Evolutionary conservation across 1,140 invertebrate genomes (phyloP), one percentile per base, ranked within the genome.

Genomic region (Proctacanthus coquilletti): DNA sequence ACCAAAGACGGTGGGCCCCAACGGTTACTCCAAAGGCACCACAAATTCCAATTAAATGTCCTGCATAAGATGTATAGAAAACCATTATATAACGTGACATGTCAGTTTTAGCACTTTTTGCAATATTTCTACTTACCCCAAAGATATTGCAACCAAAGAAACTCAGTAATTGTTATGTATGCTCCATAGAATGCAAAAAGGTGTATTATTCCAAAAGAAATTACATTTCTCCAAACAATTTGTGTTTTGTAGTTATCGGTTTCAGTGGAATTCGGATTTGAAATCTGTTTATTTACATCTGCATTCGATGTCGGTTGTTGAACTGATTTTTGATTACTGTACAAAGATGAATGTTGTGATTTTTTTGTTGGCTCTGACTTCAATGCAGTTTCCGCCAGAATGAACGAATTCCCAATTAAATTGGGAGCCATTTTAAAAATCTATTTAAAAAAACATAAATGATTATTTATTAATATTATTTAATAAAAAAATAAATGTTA

Each of bases 1-100:
- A 67, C 81, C 83, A 91, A 18, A 88, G 65, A 33, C 86, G 68
- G 62, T 91, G 86, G 13, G 77, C 77, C 21, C 86, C 86, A 5
- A 79, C 82, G 6, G 86, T 91, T 30, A 91, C 67, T 29, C 77
- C 78, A 11, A 75, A 44, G 4, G 70, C 76, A 15, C 55, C 52
- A 11, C 61, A 1, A 39, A 53, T 36, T n/a, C 47, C 40, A 41
- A 41, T 39, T 4, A 42, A 3, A 31, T 59, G 55, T 2, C 46
- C 56, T 59, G 23, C 4, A 38, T 13, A 38, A 21, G 15, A 18
- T 10, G 4, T 31, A 11, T 9, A 23, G 3, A 10, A 36, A 10
- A 20, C n/a, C 17, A 11, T 21, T 36, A 4, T 20, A n/a, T n/a
- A n/a, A n/a, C n/a, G n/a, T n/a, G n/a, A n/a, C n/a, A n/a, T n/a